These are phyloP conservation scores for Operophtera brumata DNA, from an alignment of 2,888 invertebrate genomes.

Conservation along the genomic window DNA sequence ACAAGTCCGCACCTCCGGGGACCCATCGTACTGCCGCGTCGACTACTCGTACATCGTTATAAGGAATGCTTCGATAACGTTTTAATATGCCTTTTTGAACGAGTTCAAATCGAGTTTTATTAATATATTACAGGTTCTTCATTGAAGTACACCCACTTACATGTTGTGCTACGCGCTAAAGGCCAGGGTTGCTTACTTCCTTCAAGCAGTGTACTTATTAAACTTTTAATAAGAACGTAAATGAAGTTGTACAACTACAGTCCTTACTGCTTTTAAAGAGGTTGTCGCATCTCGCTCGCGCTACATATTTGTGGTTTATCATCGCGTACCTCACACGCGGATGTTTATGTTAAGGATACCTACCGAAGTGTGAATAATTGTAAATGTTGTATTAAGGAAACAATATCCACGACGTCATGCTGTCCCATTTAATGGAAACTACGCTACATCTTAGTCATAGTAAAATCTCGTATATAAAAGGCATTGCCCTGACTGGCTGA, in stretches of 20 bases:
- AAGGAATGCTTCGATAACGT: background rate
- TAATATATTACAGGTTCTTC: background rate
- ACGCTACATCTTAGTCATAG: conserved; percentile 14
- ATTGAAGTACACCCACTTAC: background rate
- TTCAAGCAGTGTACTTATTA: background rate
- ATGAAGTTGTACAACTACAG: background rate
- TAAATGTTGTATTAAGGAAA: conserved; percentile 10
- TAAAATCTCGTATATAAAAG: background rate
- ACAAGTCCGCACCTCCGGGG: conserved; percentile 31
- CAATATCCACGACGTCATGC: conserved; percentile 4
- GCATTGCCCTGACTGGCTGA: background rate
- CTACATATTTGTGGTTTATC: background rate
- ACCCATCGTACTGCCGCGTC: conserved; percentile 16
- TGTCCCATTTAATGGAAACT: conserved; percentile 9
- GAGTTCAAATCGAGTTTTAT: background rate
- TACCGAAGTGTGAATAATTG: conserved; percentile 2
- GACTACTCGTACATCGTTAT: background rate
- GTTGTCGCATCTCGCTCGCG: no score
- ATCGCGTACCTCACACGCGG: background rate
- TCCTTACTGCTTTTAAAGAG: background rate
- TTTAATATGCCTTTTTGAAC: background rate
- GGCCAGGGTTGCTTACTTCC: background rate
- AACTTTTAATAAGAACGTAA: background rate
- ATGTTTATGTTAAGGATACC: background rate
- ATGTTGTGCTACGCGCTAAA: background rate